Base-by-base conservation (phyloP, 2,888 invertebrate species). In the Allacma fusca region DNA sequence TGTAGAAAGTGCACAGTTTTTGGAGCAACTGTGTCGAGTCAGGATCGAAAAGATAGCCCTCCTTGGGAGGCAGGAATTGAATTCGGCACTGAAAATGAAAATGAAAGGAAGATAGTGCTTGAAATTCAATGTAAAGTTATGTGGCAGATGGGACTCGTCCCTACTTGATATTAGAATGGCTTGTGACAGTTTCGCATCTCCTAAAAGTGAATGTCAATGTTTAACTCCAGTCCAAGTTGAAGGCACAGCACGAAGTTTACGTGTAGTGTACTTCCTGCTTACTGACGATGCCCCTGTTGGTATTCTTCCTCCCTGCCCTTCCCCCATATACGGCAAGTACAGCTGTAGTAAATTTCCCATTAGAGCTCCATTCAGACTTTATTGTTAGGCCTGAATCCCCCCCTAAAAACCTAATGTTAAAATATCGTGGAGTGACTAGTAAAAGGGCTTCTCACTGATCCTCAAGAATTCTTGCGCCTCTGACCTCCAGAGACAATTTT, bases 171-270 rank as follows among this genome's bases (percentile, higher is more conserved):
- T 57, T 57, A 57, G 26, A 57, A 71, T 26, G n/a, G 57, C 21
- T 69, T 23, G 43, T 69, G 69, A 69, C 69, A 69, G 44, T 44
- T 44, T 24, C 19, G 19, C 24, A 23, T 57, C 69, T 23, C 40
- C 69, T 40, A 21, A 24, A 69, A 69, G 21, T 69, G 43, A 69
- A 69, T 69, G 69, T 69, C 69, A 69, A 21, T 40, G 69, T 69
- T 69, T 69, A 21, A 28, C 28, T 50, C 19, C 19, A 12, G n/a
- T 13, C 19, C 19, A 50, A 50, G 1, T 19, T 50, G 9, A 5
- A 50, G n/a, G 50, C 19, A n/a, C 4, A 50, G 4, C 16, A 50
- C 2, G 50, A 16, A 50, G 4, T 13, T 16, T 13, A 50, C 50
- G 2, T 19, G 1, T 13, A 4, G 2, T 50, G 4, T 50, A 50